Conservation (phyloP, 2,113 vertebrate genomes). For the Passer montanus region DNA sequence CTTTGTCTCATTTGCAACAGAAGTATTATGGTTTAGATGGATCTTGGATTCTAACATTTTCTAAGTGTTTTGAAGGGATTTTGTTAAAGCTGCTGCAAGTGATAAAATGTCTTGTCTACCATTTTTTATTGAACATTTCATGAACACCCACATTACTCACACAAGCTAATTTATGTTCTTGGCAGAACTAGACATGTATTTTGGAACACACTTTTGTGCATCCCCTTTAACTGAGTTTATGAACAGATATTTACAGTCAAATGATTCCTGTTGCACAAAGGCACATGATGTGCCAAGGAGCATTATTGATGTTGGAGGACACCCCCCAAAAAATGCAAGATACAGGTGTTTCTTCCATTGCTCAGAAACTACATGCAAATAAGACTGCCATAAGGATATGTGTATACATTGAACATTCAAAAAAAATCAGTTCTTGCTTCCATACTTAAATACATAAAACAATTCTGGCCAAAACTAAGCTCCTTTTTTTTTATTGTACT, state of each 20-base stretch:
- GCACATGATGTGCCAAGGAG: neutral
- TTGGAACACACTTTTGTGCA: neutral
- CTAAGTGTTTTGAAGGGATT: neutral
- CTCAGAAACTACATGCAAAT: neutral
- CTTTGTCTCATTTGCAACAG: neutral
- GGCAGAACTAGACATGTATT: neutral
- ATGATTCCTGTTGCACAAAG: neutral
- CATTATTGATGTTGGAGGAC: neutral
- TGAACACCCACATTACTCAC: neutral
- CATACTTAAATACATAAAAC: neutral
- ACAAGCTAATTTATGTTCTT: neutral
- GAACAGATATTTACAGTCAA: neutral
- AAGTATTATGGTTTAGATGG: neutral
- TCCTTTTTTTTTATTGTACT: neutral
- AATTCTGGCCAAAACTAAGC: neutral
- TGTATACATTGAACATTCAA: neutral
- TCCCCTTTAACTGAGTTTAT: neutral
- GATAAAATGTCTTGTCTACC: neutral
- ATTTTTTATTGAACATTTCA: neutral
- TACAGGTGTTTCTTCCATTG: neutral
- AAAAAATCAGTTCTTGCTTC: neutral
- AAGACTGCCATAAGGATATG: neutral
- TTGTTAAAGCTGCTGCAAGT: neutral
- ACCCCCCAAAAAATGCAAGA: neutral
- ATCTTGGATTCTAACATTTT: neutral